Percentiles rank a stretch among this genome's conserved stretches.
Conservation (phyloP, 2,888 invertebrate species). For the Apeira syringaria region DNA sequence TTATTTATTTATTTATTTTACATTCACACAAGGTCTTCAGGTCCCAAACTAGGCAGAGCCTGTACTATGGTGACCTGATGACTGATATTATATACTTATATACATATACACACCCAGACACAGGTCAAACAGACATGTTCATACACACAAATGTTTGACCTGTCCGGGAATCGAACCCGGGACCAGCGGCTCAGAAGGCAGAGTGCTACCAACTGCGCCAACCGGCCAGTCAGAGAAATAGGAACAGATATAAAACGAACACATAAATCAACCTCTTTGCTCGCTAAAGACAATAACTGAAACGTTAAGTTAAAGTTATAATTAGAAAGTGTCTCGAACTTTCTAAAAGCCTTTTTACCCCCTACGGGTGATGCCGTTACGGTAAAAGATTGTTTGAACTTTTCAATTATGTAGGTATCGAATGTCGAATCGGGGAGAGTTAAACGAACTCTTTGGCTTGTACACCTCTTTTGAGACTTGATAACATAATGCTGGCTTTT, state of each 20-base stretch:
- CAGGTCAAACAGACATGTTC: no score
- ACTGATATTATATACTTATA: no score
- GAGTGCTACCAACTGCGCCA: no score
- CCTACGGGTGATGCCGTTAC: constrained; percentile 24
- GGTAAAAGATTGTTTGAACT: constrained; percentile 46
- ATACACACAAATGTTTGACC: no score
- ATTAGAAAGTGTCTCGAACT: constrained; percentile 31
- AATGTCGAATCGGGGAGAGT: constrained; percentile 52
- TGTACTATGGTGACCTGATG: no score
- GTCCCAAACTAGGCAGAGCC: no score
- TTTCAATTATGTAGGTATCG: constrained; percentile 60
- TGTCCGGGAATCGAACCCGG: no score
- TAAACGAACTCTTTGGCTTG: constrained; percentile 46
- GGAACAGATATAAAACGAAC: constrained; percentile 11
- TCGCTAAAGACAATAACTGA: constrained; percentile 18
- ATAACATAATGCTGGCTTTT: constrained; percentile 28
- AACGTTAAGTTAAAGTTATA: constrained; percentile 28
- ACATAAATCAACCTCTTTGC: constrained; percentile 17
- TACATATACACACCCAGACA: no score
- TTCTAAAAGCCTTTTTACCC: constrained; percentile 24
- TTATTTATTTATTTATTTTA: no score
- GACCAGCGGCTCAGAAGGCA: no score
- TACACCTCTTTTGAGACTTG: constrained; percentile 34
- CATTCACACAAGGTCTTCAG: no score
- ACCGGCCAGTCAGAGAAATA: no score